Evolutionary conservation across 2,113 vertebrate species (phyloP).

Genomic region (Theristicus caerulescens): DNA sequence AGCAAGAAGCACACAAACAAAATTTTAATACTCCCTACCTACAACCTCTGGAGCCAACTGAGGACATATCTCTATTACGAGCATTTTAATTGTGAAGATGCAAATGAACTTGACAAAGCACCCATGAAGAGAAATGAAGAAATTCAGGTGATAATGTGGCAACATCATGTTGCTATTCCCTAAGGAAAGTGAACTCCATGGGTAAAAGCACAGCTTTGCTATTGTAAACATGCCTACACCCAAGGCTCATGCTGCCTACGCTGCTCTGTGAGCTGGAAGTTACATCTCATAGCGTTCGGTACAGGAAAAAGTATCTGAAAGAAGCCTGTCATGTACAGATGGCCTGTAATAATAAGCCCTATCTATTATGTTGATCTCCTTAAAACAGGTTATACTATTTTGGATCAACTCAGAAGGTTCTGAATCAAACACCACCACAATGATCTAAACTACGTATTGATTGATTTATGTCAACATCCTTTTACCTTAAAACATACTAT

Average conservation of each 20-base stretch:
- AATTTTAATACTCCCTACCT: background rate
- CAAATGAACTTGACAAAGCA: background rate
- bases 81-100: background rate
- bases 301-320: background rate
- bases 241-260: background rate
- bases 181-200: background rate
- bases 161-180: background rate
- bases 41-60: background rate
- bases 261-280: background rate
- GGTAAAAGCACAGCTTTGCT: background rate
- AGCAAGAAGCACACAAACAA: background rate
- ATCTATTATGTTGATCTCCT: background rate
- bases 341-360: background rate
- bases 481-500: background rate
- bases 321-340: background rate
- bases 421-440: background rate
- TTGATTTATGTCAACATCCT: background rate
- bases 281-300: fast-evolving
- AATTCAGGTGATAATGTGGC: background rate
- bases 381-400: background rate
- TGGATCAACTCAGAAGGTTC: background rate
- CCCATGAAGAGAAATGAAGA: background rate
- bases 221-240: background rate
- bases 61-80: background rate
- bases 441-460: slow-evolving; percentile 20